These are phyloP conservation scores for Trogon melanurus DNA, from an alignment of 2,113 vertebrate genomes.

Conservation along the genomic window DNA sequence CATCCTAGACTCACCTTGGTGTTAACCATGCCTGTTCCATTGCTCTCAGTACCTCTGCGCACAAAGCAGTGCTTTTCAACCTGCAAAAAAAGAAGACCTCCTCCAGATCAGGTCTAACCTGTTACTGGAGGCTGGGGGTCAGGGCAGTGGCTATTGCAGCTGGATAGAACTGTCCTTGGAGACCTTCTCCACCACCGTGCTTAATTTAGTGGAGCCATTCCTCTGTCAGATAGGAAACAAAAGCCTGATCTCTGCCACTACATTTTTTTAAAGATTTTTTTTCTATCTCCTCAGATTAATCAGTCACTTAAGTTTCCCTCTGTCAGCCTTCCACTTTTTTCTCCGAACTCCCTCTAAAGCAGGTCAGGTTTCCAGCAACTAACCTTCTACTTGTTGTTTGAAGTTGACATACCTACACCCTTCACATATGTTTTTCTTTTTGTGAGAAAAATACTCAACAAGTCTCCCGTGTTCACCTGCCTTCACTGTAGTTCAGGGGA, in stretches of 20 bases:
- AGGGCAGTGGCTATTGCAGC: not conserved
- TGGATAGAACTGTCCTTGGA: not conserved
- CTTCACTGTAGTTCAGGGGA: not conserved
- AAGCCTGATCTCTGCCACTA: not conserved
- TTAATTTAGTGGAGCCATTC: not conserved
- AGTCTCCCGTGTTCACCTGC: not conserved
- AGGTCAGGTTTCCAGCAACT: not conserved
- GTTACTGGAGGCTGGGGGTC: not conserved
- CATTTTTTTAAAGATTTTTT: not conserved
- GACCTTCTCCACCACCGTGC: fast-evolving
- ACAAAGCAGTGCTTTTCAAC: not conserved
- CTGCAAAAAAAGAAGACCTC: fast-evolving
- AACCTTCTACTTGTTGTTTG: not conserved
- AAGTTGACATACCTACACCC: not conserved
- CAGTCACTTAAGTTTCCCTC: not conserved
- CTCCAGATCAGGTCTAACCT: not conserved
- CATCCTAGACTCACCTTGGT: not conserved
- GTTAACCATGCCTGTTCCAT: not conserved
- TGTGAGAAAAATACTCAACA: not conserved
- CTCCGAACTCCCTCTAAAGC: not conserved
- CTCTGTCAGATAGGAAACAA: not conserved
- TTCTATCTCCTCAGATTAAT: not conserved
- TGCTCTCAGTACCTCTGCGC: not conserved
- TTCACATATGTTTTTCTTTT: not conserved
- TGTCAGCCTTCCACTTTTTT: not conserved